Evolutionary conservation across 2,113 vertebrate species (phyloP).

Genomic region (Triplophysa siluroides): DNA sequence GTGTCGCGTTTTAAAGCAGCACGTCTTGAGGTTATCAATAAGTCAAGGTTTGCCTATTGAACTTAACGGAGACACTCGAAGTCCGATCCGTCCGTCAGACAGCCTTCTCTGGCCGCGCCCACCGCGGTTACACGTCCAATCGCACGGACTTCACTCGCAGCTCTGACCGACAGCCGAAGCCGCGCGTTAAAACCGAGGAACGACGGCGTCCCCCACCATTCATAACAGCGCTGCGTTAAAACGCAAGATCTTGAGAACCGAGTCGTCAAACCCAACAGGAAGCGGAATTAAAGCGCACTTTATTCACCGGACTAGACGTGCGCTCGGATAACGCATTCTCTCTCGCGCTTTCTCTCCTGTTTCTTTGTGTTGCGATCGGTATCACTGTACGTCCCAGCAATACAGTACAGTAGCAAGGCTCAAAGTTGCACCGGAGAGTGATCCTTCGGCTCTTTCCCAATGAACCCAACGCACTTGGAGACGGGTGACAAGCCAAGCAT

Average conservation of each 20-base stretch:
- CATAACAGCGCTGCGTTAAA: conserved; percentile 6
- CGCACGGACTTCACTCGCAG: conserved; percentile 33
- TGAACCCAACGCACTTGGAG: conserved; percentile 63
- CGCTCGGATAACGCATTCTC: conserved; percentile 10
- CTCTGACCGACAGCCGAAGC: conserved; percentile 49
- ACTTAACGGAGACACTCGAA: neutral
- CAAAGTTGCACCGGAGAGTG: conserved; percentile 63
- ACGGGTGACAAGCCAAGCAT: conserved; percentile 66
- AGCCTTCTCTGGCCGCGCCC: conserved; percentile 18
- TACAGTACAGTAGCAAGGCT: conserved; percentile 14
- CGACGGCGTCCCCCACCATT: conserved; percentile 2
- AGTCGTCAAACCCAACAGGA: conserved; percentile 30
- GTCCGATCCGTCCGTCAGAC: neutral
- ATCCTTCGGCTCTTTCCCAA: conserved; percentile 32
- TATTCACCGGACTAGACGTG: neutral
- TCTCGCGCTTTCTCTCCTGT: neutral
- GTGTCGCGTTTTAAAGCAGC: neutral
- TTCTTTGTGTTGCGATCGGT: conserved; percentile 6
- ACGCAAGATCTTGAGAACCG: neutral
- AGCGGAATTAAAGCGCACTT: conserved; percentile 25
- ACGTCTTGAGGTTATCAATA: neutral
- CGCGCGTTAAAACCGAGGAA: conserved; percentile 36
- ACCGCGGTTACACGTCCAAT: conserved; percentile 23
- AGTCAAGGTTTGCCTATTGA: conserved; percentile 8
- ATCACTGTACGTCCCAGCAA: neutral